A percentile compares a stretch with the other conserved stretches of the same genome.
Evolutionary conservation across 2,888 invertebrate species (phyloP).

Genomic region (Diplazon laetatorius): DNA sequence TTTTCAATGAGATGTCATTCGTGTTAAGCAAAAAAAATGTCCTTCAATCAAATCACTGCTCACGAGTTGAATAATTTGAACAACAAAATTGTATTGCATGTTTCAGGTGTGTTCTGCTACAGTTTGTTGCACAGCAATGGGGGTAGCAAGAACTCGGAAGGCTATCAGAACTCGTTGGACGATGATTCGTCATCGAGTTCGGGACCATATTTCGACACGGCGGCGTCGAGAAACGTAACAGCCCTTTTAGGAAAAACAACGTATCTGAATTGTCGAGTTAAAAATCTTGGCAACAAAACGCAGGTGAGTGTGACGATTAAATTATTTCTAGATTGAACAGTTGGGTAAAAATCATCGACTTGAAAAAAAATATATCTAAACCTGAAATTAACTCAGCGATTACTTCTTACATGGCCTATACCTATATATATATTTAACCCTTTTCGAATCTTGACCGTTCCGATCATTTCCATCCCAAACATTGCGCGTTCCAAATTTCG

Average conservation of each 20-base stretch:
- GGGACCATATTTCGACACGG: constrained; percentile 90
- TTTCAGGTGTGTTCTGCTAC: constrained; percentile 77
- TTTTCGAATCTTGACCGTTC: too few relatives aligned
- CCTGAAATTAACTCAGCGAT: too few relatives aligned
- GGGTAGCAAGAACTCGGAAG: constrained; percentile 79
- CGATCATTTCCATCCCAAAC: too few relatives aligned
- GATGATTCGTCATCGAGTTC: constrained; percentile 84
- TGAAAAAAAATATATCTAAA: background rate
- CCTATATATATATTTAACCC: too few relatives aligned
- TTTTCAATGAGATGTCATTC: background rate
- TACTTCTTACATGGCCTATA: too few relatives aligned
- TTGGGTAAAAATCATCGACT: background rate
- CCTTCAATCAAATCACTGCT: background rate
- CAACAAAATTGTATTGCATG: constrained; percentile 33
- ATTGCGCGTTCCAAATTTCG: too few relatives aligned
- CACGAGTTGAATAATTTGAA: background rate
- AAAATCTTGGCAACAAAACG: constrained; percentile 95
- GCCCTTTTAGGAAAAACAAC: constrained; percentile 95
- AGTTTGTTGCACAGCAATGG: constrained; percentile 72
- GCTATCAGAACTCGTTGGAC: constrained; percentile 80
- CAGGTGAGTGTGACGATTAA: constrained; percentile 85
- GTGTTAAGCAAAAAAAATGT: background rate
- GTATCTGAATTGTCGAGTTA: constrained; percentile 94
- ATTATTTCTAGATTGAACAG: background rate
- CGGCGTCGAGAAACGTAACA: constrained; percentile 90